Base-by-base conservation (phyloP, 2,113 vertebrate species). In the Octodon degus region DNA sequence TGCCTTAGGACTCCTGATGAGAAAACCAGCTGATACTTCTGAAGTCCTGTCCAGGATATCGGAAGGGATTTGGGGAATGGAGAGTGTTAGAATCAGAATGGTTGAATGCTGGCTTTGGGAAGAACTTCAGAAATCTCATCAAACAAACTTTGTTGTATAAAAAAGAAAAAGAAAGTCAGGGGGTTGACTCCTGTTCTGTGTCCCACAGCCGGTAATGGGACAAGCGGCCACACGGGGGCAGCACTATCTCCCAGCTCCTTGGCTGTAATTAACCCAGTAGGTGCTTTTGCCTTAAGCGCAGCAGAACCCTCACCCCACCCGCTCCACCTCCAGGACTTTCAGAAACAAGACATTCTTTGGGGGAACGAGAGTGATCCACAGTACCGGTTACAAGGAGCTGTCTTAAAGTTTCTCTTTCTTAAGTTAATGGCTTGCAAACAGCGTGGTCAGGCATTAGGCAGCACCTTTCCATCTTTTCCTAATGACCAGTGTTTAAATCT, bases 221-320 rank as follows among this genome's bases (percentile, higher is more conserved):
- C 9, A 77, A 14, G 34, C 10, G 0, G 19, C 96, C 97, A 95
- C 96, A 22, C 14, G 97, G 94, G 97, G 97, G 97, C 97, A 97
- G 97, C 94, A 95, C 17, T 34, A 62, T 32, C 95, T 84, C 13
- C 96, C 77, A 5, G 50, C 94, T 86, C 13, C 96, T 82, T 10
- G 58, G 60, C 93, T 74, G 58, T 32, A 32, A 24, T 27, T 37
- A 55, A 62, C 67, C 47, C 13, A 7, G 19, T 34, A 58, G 86
- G 65, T 5, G 50, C 43, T 74, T 81, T 34, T 53, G 24, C 84
- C 60, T 27, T 12, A n/a, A 22, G 16, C 25, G 34, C 9, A 2
- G 76, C 72, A 80, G n/a, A 12, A n/a, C 34, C 68, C 25, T n/a
- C 37, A 70, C 24, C 47, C 14, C 0, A 0, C 16, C 72, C 6